Evolutionary conservation across 2,113 vertebrate genomes (phyloP).

Genomic region (Eublepharis macularius): DNA sequence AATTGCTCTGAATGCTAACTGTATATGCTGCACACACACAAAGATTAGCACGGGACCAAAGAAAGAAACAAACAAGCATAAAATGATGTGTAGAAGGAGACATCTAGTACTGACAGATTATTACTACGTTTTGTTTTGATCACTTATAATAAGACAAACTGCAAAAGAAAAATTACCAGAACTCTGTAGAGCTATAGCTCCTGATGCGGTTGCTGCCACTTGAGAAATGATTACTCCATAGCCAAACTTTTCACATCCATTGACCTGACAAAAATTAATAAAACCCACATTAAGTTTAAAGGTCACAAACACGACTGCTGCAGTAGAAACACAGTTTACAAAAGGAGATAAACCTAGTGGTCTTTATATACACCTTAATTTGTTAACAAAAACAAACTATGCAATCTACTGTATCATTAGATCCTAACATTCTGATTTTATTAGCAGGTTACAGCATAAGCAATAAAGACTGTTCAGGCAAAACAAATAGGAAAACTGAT

Average conservation of each 20-base stretch:
- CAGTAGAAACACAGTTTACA: neutral
- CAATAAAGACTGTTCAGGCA: slow-evolving; percentile 16
- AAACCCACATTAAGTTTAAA: neutral
- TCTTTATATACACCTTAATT: slow-evolving; percentile 27
- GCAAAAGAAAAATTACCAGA: slow-evolving; percentile 79
- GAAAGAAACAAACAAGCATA: neutral
- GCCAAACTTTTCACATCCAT: slow-evolving; percentile 86
- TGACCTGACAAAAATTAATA: slow-evolving; percentile 74
- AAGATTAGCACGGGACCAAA: neutral
- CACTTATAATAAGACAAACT: neutral
- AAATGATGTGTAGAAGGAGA: neutral
- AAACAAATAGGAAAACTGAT: slow-evolving; percentile 39
- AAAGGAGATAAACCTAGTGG: neutral
- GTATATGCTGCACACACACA: neutral
- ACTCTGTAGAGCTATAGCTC: slow-evolving; percentile 80
- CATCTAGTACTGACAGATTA: neutral
- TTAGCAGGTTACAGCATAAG: slow-evolving; percentile 2
- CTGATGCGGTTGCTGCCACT: slow-evolving; percentile 86
- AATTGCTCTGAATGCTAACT: neutral
- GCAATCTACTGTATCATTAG: slow-evolving; percentile 27
- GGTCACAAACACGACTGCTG: neutral
- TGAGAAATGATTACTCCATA: slow-evolving; percentile 89
- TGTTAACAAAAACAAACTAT: slow-evolving; percentile 13
- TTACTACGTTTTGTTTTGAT: neutral
- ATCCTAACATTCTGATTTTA: neutral